Percentiles rank a stretch among this genome's conserved stretches.
phyloP scores from a whole-genome alignment of 2,797 vertebrate genomes.

The Pantherophis alleghaniensis region DNA sequence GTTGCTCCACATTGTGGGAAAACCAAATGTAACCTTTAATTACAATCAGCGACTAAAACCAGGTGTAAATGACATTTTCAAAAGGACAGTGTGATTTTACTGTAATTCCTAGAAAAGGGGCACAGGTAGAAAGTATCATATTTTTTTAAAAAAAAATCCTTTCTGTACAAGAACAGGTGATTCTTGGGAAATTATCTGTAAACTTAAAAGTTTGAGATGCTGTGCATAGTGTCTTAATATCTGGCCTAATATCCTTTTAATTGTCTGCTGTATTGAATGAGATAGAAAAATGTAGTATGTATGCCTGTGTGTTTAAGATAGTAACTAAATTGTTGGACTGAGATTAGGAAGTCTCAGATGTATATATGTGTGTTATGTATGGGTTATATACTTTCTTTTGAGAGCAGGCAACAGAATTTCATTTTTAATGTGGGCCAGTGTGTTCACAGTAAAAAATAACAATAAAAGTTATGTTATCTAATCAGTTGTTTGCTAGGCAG shows the following conservation, averaged over 20 bases:
- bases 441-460: no score
- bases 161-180: not conserved
- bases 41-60: not conserved
- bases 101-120: not conserved
- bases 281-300: not conserved
- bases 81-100: not conserved
- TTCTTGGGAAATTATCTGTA: not conserved
- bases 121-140: not conserved
- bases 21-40: constrained; percentile 9
- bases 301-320: not conserved
- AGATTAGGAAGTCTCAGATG: not conserved
- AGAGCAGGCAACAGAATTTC: no score
- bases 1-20: not conserved
- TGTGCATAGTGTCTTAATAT: not conserved
- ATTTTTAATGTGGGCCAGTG: no score
- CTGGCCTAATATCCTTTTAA: not conserved
- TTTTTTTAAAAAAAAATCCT: not conserved
- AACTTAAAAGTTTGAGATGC: not conserved
- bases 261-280: not conserved
- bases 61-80: not conserved
- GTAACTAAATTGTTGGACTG: not conserved
- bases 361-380: no score
- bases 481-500: not conserved
- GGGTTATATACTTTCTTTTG: no score
- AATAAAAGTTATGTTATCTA: not conserved